Conservation (phyloP, 2,113 vertebrate species). For the Lepus europaeus region DNA sequence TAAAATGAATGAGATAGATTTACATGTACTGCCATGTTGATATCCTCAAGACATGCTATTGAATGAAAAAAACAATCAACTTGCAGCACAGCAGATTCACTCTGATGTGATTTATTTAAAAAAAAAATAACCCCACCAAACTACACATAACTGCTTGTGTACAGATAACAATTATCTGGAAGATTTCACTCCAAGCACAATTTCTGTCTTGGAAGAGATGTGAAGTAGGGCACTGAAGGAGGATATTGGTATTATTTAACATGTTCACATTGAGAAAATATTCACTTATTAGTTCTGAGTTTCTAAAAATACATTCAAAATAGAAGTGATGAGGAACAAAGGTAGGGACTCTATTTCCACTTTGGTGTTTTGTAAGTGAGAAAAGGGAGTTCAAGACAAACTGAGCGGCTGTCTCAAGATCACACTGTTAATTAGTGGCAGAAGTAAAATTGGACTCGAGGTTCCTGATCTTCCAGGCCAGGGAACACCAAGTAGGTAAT, state of each 20-base stretch:
- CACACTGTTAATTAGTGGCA: conserved; percentile 62
- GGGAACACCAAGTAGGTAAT: background rate
- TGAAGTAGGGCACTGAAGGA: background rate
- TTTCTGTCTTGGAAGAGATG: conserved; percentile 47
- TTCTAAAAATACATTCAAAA: conserved; percentile 27
- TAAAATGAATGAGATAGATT: conserved; percentile 51
- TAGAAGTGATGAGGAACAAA: background rate
- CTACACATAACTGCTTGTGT: background rate
- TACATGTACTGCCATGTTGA: conserved; percentile 42
- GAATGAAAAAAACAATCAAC: conserved; percentile 17
- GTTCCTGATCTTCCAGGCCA: background rate
- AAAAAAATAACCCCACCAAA: background rate
- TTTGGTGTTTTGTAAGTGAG: conserved; percentile 48
- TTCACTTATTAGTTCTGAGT: background rate
- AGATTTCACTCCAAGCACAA: conserved; percentile 24
- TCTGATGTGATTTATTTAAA: conserved; percentile 49
- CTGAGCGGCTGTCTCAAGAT: conserved; percentile 29
- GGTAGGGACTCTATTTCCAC: background rate
- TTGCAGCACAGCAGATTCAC: conserved; percentile 13
- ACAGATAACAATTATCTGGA: background rate
- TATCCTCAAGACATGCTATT: conserved; percentile 9
- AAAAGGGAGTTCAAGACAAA: conserved; percentile 38
- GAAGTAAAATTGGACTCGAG: conserved; percentile 63
- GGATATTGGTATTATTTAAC: conserved; percentile 4
- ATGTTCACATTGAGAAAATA: conserved; percentile 50